Evolutionary conservation across 2,797 vertebrate genomes (phyloP), one percentile per base, ranked within the genome.

Genomic region (Toxotes lorentzi): DNA sequence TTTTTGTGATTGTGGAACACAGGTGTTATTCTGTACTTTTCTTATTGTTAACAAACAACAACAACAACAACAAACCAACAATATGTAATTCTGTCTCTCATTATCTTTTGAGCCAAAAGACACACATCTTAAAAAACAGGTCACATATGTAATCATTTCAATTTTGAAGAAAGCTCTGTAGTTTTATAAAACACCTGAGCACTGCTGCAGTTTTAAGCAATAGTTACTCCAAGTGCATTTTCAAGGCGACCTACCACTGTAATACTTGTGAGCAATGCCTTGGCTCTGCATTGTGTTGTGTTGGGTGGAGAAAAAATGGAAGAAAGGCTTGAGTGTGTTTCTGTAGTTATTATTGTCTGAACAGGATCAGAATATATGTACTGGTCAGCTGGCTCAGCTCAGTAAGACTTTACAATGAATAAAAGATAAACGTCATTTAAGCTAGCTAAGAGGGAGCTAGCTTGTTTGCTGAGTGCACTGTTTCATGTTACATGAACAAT

Each of bases 131-230:
- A 38, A 21, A 58, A 74, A 62, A 58, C 10, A 4, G 6, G 10
- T 56, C 23, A 64, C 34, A 45, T 43, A 57, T 13, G n/a, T 12
- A 62, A 40, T n/a, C 40, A 24, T 53, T 68, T 81, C 24, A 43
- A 47, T 53, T 63, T 58, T 62, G 34, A 59, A 40, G n/a, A 45
- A n/a, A 4, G 40, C 4, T 53, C 13, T 41, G 21, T 35, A 13
- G 60, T 12, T 59, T 47, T 14, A n/a, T 5, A 11, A 34, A 41
- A 23, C 35, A 70, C 60, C 65, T 34, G 47, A 30, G 1, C 4
- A 32, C 12, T 24, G 59, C 12, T 24, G 59, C 7, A 1, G 10
- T 19, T 54, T 24, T 40, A 23, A 48, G 16, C 14, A 47, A 32
- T 40, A 1, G 2, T 24, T 59, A 40, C 21, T 48, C 13, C 47